Base-by-base conservation (phyloP, 2,797 vertebrate species). In the Chloroceryle inda region DNA sequence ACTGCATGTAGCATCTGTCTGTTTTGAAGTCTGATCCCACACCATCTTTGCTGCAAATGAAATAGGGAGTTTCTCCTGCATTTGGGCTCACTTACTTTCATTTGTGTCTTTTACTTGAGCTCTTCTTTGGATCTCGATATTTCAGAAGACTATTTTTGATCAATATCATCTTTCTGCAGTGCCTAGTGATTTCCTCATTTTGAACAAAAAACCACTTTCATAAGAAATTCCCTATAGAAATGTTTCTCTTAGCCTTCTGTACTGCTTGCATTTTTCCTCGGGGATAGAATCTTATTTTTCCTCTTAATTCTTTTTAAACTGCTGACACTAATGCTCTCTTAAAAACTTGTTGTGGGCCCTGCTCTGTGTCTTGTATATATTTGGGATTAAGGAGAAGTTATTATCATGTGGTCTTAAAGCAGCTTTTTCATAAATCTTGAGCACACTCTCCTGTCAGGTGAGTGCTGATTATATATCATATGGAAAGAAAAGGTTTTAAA, bases 291-390 rank as follows among this genome's bases (percentile, higher is more conserved):
- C 17, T 49, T 96, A 81, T 88, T 92, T 95, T 92, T 95, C 73
- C 49, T 94, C 93, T 91, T 82, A 95, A 95, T 95, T 96, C 94
- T 94, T 35, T 85, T 85, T 93, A 87, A 95, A 95, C 67, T 76
- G 37, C 38, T 94, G 96, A 90, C 95, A 94, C 61, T 95, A 96
- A 97, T 94, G 85, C 93, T 95, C 37, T 90, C 76, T 61, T 55
- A 84, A 90, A 96, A 91, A 91, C 27, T 49, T 89, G 44, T 94
- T 90, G 85, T 73, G 62, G 89, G 59, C 55, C 47, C 58, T 93
- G 67, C 63, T 96, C 64, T 80, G 12, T 79, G 67, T 61, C n/a
- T 90, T 1, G 0, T 88, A 68, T 77, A n/a, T 74, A 77, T 88
- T 95, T 92, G 49, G 47, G 77, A 96, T 96, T 96, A 95, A 66